These are phyloP conservation scores for Mylabris sibirica DNA, from an alignment of 2,888 invertebrate genomes.

Conservation along the genomic window DNA sequence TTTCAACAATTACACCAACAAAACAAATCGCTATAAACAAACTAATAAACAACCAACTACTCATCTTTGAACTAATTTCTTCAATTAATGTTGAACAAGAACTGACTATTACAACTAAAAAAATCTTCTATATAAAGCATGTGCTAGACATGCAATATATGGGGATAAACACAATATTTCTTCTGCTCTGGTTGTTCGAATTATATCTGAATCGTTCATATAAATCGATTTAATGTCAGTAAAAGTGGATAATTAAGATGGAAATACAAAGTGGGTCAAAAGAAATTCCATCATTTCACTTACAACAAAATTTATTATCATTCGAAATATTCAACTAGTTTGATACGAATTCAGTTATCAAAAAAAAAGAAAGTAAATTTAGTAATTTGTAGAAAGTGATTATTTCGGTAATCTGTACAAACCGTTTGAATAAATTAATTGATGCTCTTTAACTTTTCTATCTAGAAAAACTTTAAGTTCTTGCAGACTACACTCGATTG, in stretches of 20 bases:
- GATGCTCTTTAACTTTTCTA: conserved; percentile 90
- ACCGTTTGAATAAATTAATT: conserved; percentile 83
- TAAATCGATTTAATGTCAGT: conserved; percentile 23
- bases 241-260: conserved; percentile 24
- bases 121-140: conserved; percentile 18
- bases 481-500: conserved; percentile 85
- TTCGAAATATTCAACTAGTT: background rate
- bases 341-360: background rate
- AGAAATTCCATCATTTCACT: conserved; percentile 11
- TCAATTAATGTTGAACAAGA: background rate
- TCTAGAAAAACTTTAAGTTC: conserved; percentile 91
- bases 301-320: background rate
- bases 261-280: conserved; percentile 18
- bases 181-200: conserved; percentile 23
- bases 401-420: conserved; percentile 85
- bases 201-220: conserved; percentile 1
- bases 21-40: conserved; percentile 13
- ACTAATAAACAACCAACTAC: background rate
- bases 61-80: background rate
- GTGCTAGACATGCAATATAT: conserved; percentile 15
- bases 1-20: background rate
- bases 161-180: conserved; percentile 19
- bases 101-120: background rate
- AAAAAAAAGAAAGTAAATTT: background rate
- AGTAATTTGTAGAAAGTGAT: background rate